phyloP scores from a whole-genome alignment of 2,113 vertebrate species.

The Nothoprocta pentlandii region DNA sequence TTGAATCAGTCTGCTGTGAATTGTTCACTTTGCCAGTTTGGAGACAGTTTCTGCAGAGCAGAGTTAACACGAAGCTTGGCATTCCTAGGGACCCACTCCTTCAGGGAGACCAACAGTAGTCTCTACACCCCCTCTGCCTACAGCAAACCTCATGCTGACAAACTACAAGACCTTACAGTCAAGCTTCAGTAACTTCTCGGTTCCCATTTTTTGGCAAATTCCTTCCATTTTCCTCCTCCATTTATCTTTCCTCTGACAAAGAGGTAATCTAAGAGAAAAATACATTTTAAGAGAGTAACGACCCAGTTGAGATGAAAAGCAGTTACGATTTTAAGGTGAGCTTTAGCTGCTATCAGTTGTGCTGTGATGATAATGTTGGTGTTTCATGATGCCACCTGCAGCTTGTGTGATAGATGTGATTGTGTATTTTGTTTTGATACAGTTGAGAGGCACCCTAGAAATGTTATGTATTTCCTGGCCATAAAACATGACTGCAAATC shows the following conservation, averaged over 20 bases:
- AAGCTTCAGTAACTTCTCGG: not conserved
- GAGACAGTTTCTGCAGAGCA: not conserved
- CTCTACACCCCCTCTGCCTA: not conserved
- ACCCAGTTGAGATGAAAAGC: conserved; percentile 9
- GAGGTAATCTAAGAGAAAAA: conserved; percentile 10
- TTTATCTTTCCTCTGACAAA: not conserved
- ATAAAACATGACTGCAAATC: not conserved
- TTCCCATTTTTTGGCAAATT: not conserved
- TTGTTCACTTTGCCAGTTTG: fast-evolving
- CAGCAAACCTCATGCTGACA: not conserved
- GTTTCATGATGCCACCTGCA: conserved; percentile 33
- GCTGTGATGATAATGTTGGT: conserved; percentile 14
- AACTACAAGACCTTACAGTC: not conserved
- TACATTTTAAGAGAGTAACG: conserved; percentile 7
- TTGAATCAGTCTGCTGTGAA: not conserved
- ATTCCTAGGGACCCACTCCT: not conserved
- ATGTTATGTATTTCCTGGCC: not conserved
- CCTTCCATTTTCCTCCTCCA: not conserved
- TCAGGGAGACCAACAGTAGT: not conserved
- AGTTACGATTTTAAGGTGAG: conserved; percentile 1
- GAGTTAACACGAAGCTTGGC: not conserved
- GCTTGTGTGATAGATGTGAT: not conserved
- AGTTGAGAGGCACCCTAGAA: not conserved
- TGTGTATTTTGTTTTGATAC: conserved; percentile 12
- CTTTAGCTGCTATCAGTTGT: not conserved